Evolutionary conservation across 2,797 vertebrate genomes (phyloP).

Genomic region (Dermochelys coriacea): DNA sequence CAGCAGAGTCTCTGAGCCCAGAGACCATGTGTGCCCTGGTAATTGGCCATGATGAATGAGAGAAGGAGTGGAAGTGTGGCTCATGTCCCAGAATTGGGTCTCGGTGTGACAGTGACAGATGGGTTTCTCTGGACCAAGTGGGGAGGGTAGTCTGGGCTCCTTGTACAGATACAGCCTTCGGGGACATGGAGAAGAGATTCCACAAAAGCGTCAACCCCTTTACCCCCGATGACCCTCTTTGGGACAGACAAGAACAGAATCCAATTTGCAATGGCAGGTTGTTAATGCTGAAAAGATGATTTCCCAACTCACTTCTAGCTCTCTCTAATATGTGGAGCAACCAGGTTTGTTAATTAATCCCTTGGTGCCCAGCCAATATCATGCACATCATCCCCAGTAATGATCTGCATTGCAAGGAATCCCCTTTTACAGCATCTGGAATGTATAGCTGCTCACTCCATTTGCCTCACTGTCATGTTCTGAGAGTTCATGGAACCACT

Average conservation of each 20-base stretch:
- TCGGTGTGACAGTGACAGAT: accelerated
- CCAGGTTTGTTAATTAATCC: neutral
- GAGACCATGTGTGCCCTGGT: neutral
- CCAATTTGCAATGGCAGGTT: accelerated
- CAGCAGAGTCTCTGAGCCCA: neutral
- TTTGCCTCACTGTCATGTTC: neutral
- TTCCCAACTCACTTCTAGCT: neutral
- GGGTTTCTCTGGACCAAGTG: accelerated
- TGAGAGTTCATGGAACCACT: neutral
- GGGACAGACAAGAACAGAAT: accelerated
- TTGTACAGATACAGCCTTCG: accelerated
- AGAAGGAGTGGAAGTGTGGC: accelerated
- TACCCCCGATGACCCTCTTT: accelerated
- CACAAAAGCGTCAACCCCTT: accelerated
- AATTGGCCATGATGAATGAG: neutral
- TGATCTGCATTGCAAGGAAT: neutral
- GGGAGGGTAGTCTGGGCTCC: neutral
- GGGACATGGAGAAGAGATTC: neutral
- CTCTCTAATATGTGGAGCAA: neutral
- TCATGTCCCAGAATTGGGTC: neutral
- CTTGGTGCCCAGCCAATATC: accelerated
- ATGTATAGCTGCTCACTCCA: neutral
- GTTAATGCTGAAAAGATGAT: neutral
- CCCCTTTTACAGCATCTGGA: neutral
- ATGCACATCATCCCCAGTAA: accelerated